Base-by-base conservation (phyloP, 2,888 invertebrate species). In the Noctua fimbriata region DNA sequence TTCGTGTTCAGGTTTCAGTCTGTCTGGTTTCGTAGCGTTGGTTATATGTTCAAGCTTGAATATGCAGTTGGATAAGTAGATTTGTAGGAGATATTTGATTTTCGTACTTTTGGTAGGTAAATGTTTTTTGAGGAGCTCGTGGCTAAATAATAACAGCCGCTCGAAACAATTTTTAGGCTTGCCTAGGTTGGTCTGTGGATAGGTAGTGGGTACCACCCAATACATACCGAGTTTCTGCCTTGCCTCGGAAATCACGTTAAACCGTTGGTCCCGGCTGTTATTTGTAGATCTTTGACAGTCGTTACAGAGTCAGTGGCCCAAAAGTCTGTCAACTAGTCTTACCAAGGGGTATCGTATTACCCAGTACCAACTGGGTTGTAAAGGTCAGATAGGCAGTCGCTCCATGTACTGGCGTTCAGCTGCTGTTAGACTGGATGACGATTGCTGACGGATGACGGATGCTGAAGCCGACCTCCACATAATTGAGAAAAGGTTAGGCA, bases 1-100 rank as follows among this genome's bases (percentile, higher is more conserved):
- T 88, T 88, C 73, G 70, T 84, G 86, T 78, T 88, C 88, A 86
- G 75, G 81, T 82, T 89, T 87, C 77, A 81, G 82, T 83, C 70
- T 63, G 83, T 82, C 75, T 81, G 66, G 66, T 63, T 73, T 49
- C 41, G 36, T 74, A 67, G 77, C 69, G 74, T 81, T 85, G 44
- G 81, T 83, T 83, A 74, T 89, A 88, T 69, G 41, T 83, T 82
- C 66, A 81, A 76, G 77, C 72, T 69, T 73, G 44, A 12, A 14
- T 60, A 41, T 65, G 41, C 10, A 66, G 65, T 65, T 49, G 73
- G 58, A 44, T 82, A n/a, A 58, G 65, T 32, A 78, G 71, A 69
- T 28, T 58, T 60, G 16, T 21, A 63, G 12, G 47, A 24, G 24
- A 49, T 28, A 12, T 60, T 72, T 77, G 36, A 69, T 47, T 58